A percentile compares a stretch with the other conserved stretches of the same genome.
These are phyloP conservation scores for Aphidius gifuensis DNA, from an alignment of 1,140 invertebrate genomes.

Conservation along the genomic window DNA sequence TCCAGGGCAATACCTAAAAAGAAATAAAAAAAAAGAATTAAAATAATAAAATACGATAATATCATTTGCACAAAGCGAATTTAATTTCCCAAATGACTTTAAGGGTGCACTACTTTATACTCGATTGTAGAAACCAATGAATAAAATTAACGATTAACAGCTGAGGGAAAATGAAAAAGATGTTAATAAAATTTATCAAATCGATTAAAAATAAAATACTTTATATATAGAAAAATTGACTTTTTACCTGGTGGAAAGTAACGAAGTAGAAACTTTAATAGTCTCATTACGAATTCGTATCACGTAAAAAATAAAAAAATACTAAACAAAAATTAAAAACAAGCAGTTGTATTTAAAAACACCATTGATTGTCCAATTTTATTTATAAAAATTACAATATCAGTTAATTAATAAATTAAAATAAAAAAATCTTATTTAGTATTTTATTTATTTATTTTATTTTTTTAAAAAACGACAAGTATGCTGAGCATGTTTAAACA, in stretches of 20 bases:
- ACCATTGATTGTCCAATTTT: conserved; percentile 17
- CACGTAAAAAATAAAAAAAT: conserved; percentile 1
- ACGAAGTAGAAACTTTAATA: conserved; percentile 64
- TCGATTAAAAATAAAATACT: conserved; percentile 16
- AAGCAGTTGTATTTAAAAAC: conserved; percentile 14
- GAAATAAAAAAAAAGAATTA: conserved; percentile 1
- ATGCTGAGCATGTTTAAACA: too few relatives aligned
- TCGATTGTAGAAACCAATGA: conserved; percentile 1
- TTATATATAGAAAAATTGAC: conserved; percentile 9
- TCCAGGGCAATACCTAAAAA: conserved; percentile 59
- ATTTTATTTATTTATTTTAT: too few relatives aligned
- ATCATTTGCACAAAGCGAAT: not conserved
- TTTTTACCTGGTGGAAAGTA: conserved; percentile 64
- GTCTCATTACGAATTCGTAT: conserved; percentile 54
- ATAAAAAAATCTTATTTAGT: too few relatives aligned
- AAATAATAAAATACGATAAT: not conserved
- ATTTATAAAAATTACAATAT: conserved; percentile 28
- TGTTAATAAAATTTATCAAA: conserved; percentile 13
- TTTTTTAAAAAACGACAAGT: too few relatives aligned
- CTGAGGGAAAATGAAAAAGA: conserved; percentile 9
- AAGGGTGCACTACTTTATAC: not conserved
- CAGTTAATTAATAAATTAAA: conserved; percentile 26
- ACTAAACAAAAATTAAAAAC: conserved; percentile 11
- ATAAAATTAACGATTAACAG: not conserved
- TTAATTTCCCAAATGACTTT: not conserved